Percentiles rank a stretch among this genome's conserved stretches.
Conservation (phyloP, 1,140 invertebrate species). For the Potamilus streckersoni region DNA sequence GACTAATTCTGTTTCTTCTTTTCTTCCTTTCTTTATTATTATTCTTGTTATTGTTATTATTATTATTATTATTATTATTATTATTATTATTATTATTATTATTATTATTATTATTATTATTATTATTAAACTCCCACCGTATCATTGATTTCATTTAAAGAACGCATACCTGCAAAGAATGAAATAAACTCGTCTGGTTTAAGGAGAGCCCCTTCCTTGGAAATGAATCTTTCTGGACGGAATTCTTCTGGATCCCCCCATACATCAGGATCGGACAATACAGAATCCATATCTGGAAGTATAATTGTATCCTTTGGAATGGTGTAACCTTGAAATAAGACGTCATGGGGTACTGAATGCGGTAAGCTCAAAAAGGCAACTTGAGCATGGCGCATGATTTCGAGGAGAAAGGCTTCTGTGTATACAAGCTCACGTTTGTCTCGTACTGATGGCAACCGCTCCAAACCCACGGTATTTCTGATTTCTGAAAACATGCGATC, state of each 20-base stretch:
- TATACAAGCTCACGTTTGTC: constrained; percentile 11
- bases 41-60: too few relatives aligned
- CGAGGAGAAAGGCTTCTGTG: constrained; percentile 29
- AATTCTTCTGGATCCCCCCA: constrained; percentile 80
- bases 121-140: too few relatives aligned
- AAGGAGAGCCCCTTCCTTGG: constrained; percentile 27
- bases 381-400: constrained; percentile 45
- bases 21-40: too few relatives aligned
- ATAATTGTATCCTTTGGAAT: constrained; percentile 55
- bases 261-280: constrained; percentile 46
- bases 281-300: constrained; percentile 50
- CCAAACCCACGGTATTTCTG: constrained; percentile 67
- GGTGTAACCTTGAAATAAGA: constrained; percentile 49
- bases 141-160: neutral
- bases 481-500: constrained; percentile 86
- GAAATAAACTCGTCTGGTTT: constrained; percentile 35
- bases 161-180: constrained; percentile 32
- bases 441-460: constrained; percentile 5
- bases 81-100: too few relatives aligned
- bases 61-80: too few relatives aligned
- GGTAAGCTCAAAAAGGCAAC: constrained; percentile 52
- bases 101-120: too few relatives aligned
- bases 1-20: too few relatives aligned
- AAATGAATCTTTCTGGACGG: constrained; percentile 74
- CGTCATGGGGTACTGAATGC: constrained; percentile 24